phyloP scores from a whole-genome alignment of 23 tunicate species.

The Trididemnum nubilum region DNA sequence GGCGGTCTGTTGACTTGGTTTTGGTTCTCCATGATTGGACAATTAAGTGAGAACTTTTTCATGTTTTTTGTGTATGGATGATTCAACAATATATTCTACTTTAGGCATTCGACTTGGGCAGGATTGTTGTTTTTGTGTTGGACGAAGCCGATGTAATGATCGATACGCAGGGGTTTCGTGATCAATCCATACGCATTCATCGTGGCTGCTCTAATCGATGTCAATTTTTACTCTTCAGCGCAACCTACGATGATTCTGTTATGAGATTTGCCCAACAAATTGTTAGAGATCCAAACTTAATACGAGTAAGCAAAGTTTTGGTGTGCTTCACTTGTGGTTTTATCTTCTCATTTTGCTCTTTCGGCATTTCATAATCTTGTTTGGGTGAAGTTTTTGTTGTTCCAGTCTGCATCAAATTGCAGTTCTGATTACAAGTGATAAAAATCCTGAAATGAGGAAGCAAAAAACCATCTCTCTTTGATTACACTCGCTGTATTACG shows the following conservation, averaged over 20 bases:
- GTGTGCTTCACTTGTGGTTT: neutral
- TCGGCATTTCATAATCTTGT: too few species aligned
- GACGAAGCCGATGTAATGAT: conserved; percentile 99
- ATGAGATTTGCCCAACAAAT: conserved; percentile 91
- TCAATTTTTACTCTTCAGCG: conserved; percentile 87
- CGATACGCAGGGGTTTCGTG: conserved; percentile 97
- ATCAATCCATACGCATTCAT: conserved; percentile 83
- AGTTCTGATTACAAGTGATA: too few species aligned
- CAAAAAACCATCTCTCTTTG: too few species aligned
- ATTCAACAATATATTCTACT: too few species aligned
- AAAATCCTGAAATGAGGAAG: too few species aligned
- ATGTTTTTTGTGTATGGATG: too few species aligned
- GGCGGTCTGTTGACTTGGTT: too few species aligned
- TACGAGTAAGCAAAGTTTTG: conserved; percentile 40
- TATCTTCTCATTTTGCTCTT: neutral
- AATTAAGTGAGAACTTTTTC: too few species aligned
- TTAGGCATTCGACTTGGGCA: conserved; percentile 63
- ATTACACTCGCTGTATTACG: too few species aligned
- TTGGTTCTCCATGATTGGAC: too few species aligned
- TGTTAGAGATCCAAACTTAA: conserved; percentile 76
- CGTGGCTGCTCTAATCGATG: conserved; percentile 49
- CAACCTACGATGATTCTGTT: conserved; percentile 92
- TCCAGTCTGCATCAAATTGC: too few species aligned
- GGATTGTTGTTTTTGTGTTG: conserved; percentile 88
- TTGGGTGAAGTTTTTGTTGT: too few species aligned